phyloP scores from a whole-genome alignment of 2,888 invertebrate species.

The Drosophila kanekoi region DNA sequence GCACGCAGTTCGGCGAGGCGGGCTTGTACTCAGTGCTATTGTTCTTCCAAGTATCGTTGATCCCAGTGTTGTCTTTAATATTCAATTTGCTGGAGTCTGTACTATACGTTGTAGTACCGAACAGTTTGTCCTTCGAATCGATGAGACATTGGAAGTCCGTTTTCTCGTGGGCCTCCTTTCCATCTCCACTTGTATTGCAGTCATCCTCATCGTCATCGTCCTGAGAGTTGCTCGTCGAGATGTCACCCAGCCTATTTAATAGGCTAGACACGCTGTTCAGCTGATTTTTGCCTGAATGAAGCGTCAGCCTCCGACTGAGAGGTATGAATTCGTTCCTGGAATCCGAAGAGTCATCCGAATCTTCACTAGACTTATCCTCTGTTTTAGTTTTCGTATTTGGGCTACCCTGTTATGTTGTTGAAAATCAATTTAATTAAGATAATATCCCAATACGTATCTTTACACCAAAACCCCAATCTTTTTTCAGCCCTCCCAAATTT shows the following conservation, averaged over 20 bases:
- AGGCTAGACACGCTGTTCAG: constrained; percentile 74
- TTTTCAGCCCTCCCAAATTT: constrained; percentile 3
- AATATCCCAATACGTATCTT: constrained; percentile 1
- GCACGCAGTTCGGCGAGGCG: constrained; percentile 72
- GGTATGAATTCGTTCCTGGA: constrained; percentile 81
- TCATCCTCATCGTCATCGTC: constrained; percentile 81
- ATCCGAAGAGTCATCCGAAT: constrained; percentile 83
- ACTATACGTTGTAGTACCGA: constrained; percentile 10
- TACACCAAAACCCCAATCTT: constrained; percentile 1
- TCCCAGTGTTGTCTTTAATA: constrained; percentile 57
- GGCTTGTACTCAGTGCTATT: constrained; percentile 75
- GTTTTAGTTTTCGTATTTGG: constrained; percentile 41
- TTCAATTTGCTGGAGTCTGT: constrained; percentile 10
- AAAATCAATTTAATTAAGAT: constrained; percentile 26
- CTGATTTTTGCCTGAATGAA: constrained; percentile 38
- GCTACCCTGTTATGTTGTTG: constrained; percentile 50
- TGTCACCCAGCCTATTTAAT: constrained; percentile 69
- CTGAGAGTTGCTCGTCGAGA: constrained; percentile 81
- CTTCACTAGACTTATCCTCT: constrained; percentile 81
- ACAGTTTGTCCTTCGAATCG: constrained; percentile 50
- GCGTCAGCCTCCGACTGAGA: constrained; percentile 55
- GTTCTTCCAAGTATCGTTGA: constrained; percentile 78
- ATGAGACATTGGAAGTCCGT: constrained; percentile 50
- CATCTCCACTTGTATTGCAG: constrained; percentile 59
- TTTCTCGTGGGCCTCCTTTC: constrained; percentile 41